Base-by-base conservation (phyloP, 1,140 invertebrate species). In the Geopemphigus sp. region DNA sequence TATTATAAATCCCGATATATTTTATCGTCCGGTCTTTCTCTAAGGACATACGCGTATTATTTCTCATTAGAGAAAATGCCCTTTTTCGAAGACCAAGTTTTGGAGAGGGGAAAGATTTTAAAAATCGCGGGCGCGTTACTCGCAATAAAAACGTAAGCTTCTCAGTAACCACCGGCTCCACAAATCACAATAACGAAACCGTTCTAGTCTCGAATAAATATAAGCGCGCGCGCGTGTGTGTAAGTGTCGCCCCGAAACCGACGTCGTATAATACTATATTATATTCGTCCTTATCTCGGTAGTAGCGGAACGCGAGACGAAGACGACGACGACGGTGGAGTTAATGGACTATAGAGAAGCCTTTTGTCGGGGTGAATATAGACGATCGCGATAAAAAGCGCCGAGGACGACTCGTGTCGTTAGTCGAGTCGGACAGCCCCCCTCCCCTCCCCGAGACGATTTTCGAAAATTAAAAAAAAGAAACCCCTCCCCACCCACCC, bases 281-380 rank as follows among this genome's bases (percentile, higher is more conserved):
- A n/a, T 72, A 72, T 72, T 68, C 15, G 24, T 47, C 45, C 22
- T 1, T 68, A 68, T 68, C n/a, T n/a, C 22, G 24, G 45, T 24
- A 26, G 47, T 5, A 17, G 39, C 14, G 24, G 14, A 17, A 5
- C 24, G 45, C 47, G 45, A 50, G 26, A 45, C 15, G 22, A 50
- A n/a, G n/a, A 50, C 5, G n/a, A n/a, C n/a, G n/a, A n/a, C n/a
- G n/a, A 50, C 47, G 6, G 24, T 50, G 39, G 45, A 12, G 66
- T 22, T 68, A 50, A 68, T 50, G 45, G 45, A 26, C 22, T 47
- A n/a, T n/a, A 47, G 39, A 45, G 64, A 68, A 68, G 24, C n/a
- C 19, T 47, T 64, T 39, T 66, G 63, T 45, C 14, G 12, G n/a
- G n/a, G 64, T 24, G 39, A 68, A 68, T 47, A 68, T 29, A 68